These are phyloP conservation scores for Drosophila helvetica DNA, from an alignment of 2,888 invertebrate species.

Conservation along the genomic window DNA sequence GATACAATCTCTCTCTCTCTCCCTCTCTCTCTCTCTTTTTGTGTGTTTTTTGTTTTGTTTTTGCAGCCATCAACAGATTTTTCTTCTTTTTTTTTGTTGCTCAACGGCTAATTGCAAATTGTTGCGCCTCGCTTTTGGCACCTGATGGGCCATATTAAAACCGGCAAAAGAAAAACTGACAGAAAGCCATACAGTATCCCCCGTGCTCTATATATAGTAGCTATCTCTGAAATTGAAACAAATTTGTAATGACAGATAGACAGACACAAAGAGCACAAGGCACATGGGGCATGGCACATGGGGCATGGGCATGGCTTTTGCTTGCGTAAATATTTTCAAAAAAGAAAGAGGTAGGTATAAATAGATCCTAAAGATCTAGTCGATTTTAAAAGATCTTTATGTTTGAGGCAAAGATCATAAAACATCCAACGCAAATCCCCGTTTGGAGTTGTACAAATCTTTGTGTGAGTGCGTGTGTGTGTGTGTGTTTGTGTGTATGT, in stretches of 20 bases:
- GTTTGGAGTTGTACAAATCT: background rate
- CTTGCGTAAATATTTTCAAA: background rate
- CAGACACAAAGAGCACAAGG: conserved; percentile 52
- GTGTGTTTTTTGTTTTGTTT: no score
- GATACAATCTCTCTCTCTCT: background rate
- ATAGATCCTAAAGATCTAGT: conserved; percentile 3
- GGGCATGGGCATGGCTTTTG: background rate
- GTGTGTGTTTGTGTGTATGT: background rate
- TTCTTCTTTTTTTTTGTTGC: background rate
- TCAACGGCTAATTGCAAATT: conserved; percentile 72
- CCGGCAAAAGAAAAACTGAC: conserved; percentile 36
- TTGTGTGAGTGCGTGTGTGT: no score
- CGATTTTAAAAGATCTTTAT: background rate
- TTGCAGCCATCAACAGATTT: conserved; percentile 54
- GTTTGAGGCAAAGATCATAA: background rate
- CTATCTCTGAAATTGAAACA: conserved; percentile 51
- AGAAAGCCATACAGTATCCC: conserved; percentile 16
- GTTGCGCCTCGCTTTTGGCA: conserved; percentile 76
- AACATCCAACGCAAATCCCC: background rate
- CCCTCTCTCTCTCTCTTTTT: no score
- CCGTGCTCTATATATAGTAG: conserved; percentile 36
- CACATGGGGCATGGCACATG: conserved; percentile 12
- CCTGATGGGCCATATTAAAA: conserved; percentile 71
- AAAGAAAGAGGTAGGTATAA: background rate
- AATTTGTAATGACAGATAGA: conserved; percentile 72